Conservation (phyloP, 2,888 invertebrate species). For the Plebejus argus region DNA sequence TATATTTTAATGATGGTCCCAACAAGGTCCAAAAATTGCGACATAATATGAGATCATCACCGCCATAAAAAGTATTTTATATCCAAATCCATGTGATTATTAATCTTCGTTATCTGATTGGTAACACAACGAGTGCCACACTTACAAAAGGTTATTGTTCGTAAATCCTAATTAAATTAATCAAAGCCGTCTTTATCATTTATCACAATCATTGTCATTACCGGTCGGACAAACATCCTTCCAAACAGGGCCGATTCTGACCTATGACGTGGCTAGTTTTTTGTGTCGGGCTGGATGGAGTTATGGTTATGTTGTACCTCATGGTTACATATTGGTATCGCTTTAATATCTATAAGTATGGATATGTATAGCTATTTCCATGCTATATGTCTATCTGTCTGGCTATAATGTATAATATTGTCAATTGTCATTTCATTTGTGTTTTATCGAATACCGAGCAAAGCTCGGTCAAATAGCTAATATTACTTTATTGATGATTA, state of each 20-base stretch:
- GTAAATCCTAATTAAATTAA: conserved; percentile 17
- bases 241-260: neutral
- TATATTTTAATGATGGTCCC: neutral
- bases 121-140: conserved; percentile 1
- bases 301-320: too few relatives aligned
- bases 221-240: neutral
- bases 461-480: too few relatives aligned
- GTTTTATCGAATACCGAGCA: too few relatives aligned
- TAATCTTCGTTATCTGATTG: conserved; percentile 21
- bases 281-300: neutral
- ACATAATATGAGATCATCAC: neutral
- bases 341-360: too few relatives aligned
- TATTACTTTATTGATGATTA: too few relatives aligned
- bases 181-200: conserved; percentile 4
- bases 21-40: neutral
- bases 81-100: conserved; percentile 10
- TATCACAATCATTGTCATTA: conserved; percentile 21
- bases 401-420: too few relatives aligned
- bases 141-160: conserved; percentile 13
- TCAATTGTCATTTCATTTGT: too few relatives aligned
- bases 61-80: conserved; percentile 11
- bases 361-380: too few relatives aligned
- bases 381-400: too few relatives aligned
- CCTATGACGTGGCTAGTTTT: conserved; percentile 13
- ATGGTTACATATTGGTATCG: neutral